Conservation (phyloP, 37 sponge, comb jelly and placozoan genomes). For the Bolinopsis microptera region DNA sequence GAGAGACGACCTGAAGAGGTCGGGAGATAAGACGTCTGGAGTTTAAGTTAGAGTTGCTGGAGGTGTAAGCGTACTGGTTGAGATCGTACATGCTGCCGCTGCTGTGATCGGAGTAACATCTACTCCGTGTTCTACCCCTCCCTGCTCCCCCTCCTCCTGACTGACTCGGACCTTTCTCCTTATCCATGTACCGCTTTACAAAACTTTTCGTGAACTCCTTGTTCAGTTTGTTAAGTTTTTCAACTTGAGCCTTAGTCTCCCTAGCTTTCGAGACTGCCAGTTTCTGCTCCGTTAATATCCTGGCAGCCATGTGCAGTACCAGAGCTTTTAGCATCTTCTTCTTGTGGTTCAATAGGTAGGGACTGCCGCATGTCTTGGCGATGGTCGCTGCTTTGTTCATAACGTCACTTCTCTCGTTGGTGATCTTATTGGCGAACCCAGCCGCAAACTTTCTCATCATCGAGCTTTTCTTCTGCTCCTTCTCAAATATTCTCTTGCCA, state of each 20-base stretch:
- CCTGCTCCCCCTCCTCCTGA: neutral
- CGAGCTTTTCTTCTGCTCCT: neutral
- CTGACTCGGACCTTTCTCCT: neutral
- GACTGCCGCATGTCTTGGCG: slow-evolving; percentile 8
- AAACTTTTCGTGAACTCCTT: neutral
- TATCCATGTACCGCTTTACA: slow-evolving; percentile 25
- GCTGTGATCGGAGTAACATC: slow-evolving; percentile 9
- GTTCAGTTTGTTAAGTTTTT: neutral
- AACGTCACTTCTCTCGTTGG: neutral
- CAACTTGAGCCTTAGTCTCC: neutral
- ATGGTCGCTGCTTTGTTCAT: slow-evolving; percentile 1
- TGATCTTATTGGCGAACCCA: neutral
- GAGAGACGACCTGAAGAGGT: neutral
- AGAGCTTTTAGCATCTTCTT: neutral
- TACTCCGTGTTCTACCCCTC: neutral
- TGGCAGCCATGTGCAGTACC: slow-evolving; percentile 46
- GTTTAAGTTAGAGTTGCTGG: neutral
- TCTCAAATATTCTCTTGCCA: slow-evolving; percentile 29
- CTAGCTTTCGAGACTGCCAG: neutral
- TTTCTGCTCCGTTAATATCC: neutral
- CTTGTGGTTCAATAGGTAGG: neutral
- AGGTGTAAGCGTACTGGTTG: neutral
- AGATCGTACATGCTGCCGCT: neutral
- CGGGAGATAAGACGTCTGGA: neutral
- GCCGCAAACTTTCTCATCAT: neutral